Base-by-base conservation (phyloP, 1,140 invertebrate species). In the Heterodera schachtii region DNA sequence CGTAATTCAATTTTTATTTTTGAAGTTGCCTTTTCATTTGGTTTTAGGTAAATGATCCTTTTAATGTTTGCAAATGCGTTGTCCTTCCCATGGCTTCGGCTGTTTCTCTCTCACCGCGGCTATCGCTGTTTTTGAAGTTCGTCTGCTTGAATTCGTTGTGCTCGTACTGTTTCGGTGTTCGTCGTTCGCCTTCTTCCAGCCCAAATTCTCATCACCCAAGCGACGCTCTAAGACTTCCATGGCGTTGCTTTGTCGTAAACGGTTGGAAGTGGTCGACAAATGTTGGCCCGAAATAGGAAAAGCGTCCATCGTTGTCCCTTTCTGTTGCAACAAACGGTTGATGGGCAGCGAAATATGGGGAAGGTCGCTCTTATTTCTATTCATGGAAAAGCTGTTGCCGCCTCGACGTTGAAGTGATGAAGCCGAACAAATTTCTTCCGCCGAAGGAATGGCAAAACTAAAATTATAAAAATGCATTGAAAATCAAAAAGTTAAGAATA, bases 51-150 rank as follows among this genome's bases (percentile, higher is more conserved):
- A 31, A 31, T 31, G 31, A 31, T 31, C 31, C 31, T 31, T 31
- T 31, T 31, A 31, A 31, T 31, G 31, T 31, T 31, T 31, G 31
- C 67, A 69, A 52, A 52, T 69, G 19, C 7, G 6, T 7, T 69
- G 67, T 8, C 67, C 6, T 52, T 52, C 11, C 49, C 49, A 52
- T 52, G 49, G 6, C 49, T 8, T 52, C 67, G 0, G 19, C 31
- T 31, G 19, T 9, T 69, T 8, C n/a, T 69, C 19, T 4, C 73
- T 46, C 31, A 75, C 73, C 43, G 73, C 60, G 9, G 73, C 73
- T 21, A 75, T 11, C 21, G 73, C 73, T 11, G 31, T 75, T 46
- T 75, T 75, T 41, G 73, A 75, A 19, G 73, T 64, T 75, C 73
- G n/a, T 19, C 1, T 75, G 73, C 49, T 43, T 9, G 49, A 71